phyloP scores from a whole-genome alignment of 2,888 invertebrate species.

The Ophion costatus region DNA sequence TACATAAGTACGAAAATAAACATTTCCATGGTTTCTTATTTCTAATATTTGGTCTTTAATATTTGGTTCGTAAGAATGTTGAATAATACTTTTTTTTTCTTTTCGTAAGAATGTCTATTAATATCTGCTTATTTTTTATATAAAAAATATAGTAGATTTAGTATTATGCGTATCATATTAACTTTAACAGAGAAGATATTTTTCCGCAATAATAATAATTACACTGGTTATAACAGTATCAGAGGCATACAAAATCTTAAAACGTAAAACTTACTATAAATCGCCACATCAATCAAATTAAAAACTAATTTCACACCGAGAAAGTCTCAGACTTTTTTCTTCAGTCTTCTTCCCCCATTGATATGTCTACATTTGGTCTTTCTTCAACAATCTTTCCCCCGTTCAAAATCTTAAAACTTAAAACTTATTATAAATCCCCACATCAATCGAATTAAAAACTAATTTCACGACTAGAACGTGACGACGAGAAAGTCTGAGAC shows the following conservation, averaged over 20 bases:
- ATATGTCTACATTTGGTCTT: not conserved
- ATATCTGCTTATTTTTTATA: not conserved
- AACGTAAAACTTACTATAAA: not conserved
- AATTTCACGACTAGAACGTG: too few relatives aligned
- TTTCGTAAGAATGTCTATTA: not conserved
- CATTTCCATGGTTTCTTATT: not conserved
- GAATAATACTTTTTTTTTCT: not conserved
- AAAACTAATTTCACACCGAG: too few relatives aligned
- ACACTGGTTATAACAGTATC: too few relatives aligned
- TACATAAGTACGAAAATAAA: not conserved
- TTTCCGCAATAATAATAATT: not conserved
- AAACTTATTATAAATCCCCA: too few relatives aligned
- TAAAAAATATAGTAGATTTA: too few relatives aligned
- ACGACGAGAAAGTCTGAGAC: too few relatives aligned
- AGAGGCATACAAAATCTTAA: not conserved
- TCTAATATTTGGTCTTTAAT: not conserved
- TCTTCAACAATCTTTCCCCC: not conserved
- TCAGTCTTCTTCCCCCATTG: not conserved
- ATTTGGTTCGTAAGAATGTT: not conserved
- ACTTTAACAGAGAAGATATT: not conserved
- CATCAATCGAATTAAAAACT: not conserved
- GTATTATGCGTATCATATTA: too few relatives aligned
- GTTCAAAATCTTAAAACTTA: not conserved
- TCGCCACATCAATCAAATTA: too few relatives aligned
- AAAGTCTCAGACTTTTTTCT: too few relatives aligned